A percentile compares a stretch with the other conserved stretches of the same genome.
phyloP scores from a whole-genome alignment of 1,140 invertebrate genomes.

The Lerema accius region DNA sequence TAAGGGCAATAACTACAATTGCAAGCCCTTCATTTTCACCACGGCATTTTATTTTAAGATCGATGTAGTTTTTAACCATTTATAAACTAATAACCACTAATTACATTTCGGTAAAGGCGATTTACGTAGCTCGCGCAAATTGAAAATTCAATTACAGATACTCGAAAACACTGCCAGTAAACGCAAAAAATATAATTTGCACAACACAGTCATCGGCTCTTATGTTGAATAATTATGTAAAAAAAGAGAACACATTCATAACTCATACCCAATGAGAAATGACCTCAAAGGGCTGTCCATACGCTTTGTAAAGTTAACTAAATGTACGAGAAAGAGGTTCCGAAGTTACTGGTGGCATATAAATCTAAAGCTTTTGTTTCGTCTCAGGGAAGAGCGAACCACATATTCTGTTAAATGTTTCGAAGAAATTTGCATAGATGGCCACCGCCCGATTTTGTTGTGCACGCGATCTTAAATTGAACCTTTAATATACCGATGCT shows the following conservation, averaged over 20 bases:
- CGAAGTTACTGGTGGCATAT: constrained; percentile 42
- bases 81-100: constrained; percentile 15
- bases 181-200: constrained; percentile 24
- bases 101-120: constrained; percentile 32
- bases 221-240: constrained; percentile 27
- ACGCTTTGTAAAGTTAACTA: constrained; percentile 40
- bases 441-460: constrained; percentile 62
- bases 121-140: not conserved
- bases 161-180: constrained; percentile 22
- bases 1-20: constrained; percentile 76
- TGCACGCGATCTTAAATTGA: constrained; percentile 63
- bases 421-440: constrained; percentile 81
- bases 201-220: constrained; percentile 17
- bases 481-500: constrained; percentile 23
- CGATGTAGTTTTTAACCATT: constrained; percentile 28
- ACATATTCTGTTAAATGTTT: constrained; percentile 73
- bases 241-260: constrained; percentile 37
- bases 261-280: constrained; percentile 43
- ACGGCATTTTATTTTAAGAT: constrained; percentile 60
- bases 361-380: constrained; percentile 57
- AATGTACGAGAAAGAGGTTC: constrained; percentile 34
- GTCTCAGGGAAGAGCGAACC: constrained; percentile 53
- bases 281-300: constrained; percentile 39
- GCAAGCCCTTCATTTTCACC: constrained; percentile 64
- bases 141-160: not conserved